These are phyloP conservation scores for Apeltes quadracus DNA, from an alignment of 2,113 vertebrate species.

Conservation along the genomic window DNA sequence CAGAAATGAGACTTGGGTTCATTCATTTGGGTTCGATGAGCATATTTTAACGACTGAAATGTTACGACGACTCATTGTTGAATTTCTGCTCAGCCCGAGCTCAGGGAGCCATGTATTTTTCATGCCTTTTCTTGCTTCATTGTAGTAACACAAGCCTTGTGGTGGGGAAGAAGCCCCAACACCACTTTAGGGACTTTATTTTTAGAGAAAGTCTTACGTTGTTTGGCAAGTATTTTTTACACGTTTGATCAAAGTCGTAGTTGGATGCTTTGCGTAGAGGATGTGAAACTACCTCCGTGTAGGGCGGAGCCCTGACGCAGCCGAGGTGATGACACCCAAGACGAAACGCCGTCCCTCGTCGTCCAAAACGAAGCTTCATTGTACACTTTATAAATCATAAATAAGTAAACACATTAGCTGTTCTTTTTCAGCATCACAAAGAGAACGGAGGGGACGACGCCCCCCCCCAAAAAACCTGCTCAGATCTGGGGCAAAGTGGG, in stretches of 20 bases:
- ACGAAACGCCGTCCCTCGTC: too few species aligned
- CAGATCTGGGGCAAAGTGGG: conserved; percentile 14
- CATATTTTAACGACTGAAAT: conserved; percentile 59
- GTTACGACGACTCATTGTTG: too few species aligned
- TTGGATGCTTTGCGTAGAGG: conserved; percentile 1
- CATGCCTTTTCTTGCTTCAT: conserved; percentile 27
- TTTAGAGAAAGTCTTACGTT: conserved; percentile 7
- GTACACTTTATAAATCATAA: not conserved
- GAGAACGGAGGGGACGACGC: conserved; percentile 1
- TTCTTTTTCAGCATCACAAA: conserved; percentile 1
- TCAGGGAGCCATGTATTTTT: too few species aligned
- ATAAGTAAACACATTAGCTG: conserved; percentile 13
- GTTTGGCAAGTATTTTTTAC: conserved; percentile 20
- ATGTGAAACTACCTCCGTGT: conserved; percentile 20
- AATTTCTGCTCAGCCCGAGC: too few species aligned
- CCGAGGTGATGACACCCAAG: conserved; percentile 7
- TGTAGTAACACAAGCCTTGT: conserved; percentile 21
- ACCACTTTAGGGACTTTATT: conserved; percentile 26
- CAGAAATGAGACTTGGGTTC: conserved; percentile 34
- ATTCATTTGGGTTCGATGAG: conserved; percentile 33
- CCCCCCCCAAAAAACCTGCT: not conserved
- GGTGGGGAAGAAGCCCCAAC: conserved; percentile 13
- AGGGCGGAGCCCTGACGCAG: not conserved
- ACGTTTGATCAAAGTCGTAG: conserved; percentile 26
- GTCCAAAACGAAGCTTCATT: too few species aligned